Base-by-base conservation (phyloP, 2,113 vertebrate genomes). In the Microtus montanus region DNA sequence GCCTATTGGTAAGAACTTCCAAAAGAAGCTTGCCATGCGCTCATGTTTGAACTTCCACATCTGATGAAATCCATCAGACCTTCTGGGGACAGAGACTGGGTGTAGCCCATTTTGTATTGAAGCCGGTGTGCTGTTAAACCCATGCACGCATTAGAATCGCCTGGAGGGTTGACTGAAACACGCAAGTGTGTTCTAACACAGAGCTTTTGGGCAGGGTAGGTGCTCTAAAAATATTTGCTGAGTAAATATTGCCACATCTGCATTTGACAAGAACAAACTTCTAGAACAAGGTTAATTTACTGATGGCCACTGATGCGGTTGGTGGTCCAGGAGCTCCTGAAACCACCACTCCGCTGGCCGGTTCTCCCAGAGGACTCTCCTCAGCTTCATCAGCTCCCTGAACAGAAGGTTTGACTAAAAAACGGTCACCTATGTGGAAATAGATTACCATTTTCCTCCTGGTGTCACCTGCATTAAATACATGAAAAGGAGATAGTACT, bases 161-260 rank as follows among this genome's bases (percentile, higher is more conserved):
- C 15, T 12, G 1, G 35, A 49, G 8, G 41, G 26, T 58, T 68
- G 87, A 47, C 49, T 64, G 49, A 91, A 83, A 33, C 47, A 52
- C 41, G 22, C 71, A 68, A 47, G 19, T 44, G 38, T 1, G n/a
- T 35, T 35, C 87, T 74, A 58, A 64, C 41, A 58, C 7, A 38
- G 19, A 58, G 35, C 20, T 70, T 82, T 75, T 82, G 28, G 38
- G 9, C n/a, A 41, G 68, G n/a, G 38, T 24, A 92, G 44, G 61
- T 77, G 52, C 71, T 93, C 58, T 73, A 66, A 79, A 95, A 92
- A 94, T 87, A 87, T 92, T 91, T 95, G 74, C 71, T 80, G 30
- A 87, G 84, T 87, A 58, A 83, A 87, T 17, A 77, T 49, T 70
- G 66, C 71, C 49, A 88, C 58, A 75, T 85, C 63, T 86, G 22